Evolutionary conservation across 2,888 invertebrate genomes (phyloP).

Genomic region (Orgyia antiqua): DNA sequence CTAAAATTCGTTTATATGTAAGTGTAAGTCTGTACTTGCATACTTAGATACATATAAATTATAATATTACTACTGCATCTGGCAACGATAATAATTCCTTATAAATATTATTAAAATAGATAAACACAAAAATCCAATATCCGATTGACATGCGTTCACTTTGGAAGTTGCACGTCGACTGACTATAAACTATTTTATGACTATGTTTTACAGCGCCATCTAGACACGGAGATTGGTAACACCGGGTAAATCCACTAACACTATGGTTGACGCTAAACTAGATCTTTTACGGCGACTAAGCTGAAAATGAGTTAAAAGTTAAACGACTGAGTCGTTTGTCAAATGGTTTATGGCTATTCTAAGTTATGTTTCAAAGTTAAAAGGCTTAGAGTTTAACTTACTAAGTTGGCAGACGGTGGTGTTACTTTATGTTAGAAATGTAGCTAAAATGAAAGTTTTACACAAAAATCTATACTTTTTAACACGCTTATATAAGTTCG

Average conservation of each 20-base stretch:
- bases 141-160: conserved; percentile 25
- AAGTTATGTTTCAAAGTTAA: conserved; percentile 26
- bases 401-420: background rate
- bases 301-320: conserved; percentile 57
- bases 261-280: conserved; percentile 40
- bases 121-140: conserved; percentile 18
- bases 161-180: conserved; percentile 35
- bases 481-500: too few species aligned
- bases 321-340: conserved; percentile 56
- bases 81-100: too few species aligned
- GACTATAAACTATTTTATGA: conserved; percentile 59
- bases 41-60: too few species aligned
- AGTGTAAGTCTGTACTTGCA: too few species aligned
- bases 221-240: conserved; percentile 60
- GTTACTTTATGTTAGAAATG: background rate
- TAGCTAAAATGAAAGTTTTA: too few species aligned
- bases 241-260: conserved; percentile 41
- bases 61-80: too few species aligned
- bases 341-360: conserved; percentile 34
- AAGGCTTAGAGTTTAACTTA: conserved; percentile 14
- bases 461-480: too few species aligned
- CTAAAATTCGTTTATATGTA: too few species aligned
- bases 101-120: too few species aligned
- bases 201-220: conserved; percentile 55
- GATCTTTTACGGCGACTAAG: conserved; percentile 55